Evolutionary conservation across 2,888 invertebrate genomes (phyloP).

Genomic region (Lepidocyrtinus sp.): DNA sequence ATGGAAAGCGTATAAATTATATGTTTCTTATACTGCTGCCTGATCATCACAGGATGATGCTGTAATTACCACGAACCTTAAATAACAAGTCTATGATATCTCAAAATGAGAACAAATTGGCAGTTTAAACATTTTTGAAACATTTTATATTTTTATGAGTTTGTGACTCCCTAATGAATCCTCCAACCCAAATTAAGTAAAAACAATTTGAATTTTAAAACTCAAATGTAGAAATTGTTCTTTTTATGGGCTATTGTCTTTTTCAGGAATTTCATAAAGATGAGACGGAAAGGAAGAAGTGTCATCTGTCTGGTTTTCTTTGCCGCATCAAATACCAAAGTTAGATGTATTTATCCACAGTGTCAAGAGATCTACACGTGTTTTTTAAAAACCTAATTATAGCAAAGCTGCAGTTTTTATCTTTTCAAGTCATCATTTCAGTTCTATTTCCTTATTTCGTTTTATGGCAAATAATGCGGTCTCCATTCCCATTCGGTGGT

Average conservation of each 20-base stretch:
- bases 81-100: not conserved
- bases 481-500: conserved; percentile 18
- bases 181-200: not conserved
- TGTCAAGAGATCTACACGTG: not conserved
- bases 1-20: not conserved
- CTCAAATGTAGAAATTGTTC: not conserved
- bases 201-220: conserved; percentile 28
- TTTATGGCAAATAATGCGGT: not conserved
- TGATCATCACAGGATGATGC: not conserved
- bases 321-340: too few species aligned
- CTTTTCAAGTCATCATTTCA: not conserved
- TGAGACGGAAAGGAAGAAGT: too few species aligned
- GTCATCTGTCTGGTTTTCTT: not conserved
- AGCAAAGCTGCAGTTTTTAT: not conserved
- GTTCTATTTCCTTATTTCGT: not conserved
- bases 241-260: conserved; percentile 37
- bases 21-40: not conserved
- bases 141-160: not conserved
- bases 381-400: not conserved
- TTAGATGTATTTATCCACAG: not conserved
- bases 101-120: conserved; percentile 22
- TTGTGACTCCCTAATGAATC: too few species aligned
- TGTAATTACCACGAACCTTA: conserved; percentile 4
- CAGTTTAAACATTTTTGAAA: conserved; percentile 32
- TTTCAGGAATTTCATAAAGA: not conserved